phyloP scores from a whole-genome alignment of 1,140 invertebrate genomes.

The Thalassaphorura encarpata region DNA sequence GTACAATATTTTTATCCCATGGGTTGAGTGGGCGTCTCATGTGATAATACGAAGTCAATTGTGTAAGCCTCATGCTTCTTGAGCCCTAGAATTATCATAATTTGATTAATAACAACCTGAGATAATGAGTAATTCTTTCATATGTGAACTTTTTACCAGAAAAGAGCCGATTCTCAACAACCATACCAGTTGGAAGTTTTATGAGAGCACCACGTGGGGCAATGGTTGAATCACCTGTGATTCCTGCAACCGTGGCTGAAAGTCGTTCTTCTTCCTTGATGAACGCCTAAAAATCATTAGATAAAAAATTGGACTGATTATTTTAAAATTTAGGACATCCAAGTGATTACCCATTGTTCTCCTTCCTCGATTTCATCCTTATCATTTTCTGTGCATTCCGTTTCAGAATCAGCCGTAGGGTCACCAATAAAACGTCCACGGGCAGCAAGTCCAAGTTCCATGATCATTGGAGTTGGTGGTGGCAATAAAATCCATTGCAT shows the following conservation, averaged over 20 bases:
- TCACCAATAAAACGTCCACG: conserved; percentile 30
- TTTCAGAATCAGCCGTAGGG: conserved; percentile 22
- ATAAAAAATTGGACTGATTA: background rate
- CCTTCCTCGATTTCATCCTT: conserved; percentile 25
- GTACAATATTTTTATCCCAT: conserved; percentile 55
- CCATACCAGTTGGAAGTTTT: conserved; percentile 50
- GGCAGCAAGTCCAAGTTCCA: conserved; percentile 16
- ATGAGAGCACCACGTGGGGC: conserved; percentile 60
- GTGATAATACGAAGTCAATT: conserved; percentile 56
- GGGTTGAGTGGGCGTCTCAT: conserved; percentile 52
- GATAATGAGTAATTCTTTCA: background rate
- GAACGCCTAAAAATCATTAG: conserved; percentile 17
- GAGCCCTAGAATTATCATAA: conserved; percentile 18
- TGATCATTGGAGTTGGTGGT: background rate
- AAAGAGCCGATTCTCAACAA: conserved; percentile 56
- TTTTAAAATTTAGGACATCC: background rate
- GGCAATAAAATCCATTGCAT: conserved; percentile 23
- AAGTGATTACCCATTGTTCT: conserved; percentile 21
- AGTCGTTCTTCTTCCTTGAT: conserved; percentile 68
- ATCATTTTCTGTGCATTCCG: conserved; percentile 22
- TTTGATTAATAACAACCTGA: too few relatives aligned
- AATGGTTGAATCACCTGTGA: conserved; percentile 55
- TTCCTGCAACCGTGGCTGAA: conserved; percentile 53
- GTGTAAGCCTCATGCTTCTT: conserved; percentile 45
- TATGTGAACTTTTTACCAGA: conserved; percentile 40